Evolutionary conservation across 2,113 vertebrate genomes (phyloP).

Genomic region (Leptosomus discolor): DNA sequence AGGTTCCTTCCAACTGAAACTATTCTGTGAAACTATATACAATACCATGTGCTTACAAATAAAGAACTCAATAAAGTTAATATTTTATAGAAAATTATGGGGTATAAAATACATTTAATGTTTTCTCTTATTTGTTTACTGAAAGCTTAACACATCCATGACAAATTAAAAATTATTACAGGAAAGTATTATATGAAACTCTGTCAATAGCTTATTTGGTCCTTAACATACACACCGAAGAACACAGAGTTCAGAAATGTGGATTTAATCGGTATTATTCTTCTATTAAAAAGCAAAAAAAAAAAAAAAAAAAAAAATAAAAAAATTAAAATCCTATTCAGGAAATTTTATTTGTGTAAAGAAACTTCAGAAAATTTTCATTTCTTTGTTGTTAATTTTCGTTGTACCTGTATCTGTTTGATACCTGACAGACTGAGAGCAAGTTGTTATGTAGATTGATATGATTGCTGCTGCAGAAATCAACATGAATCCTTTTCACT

Average conservation of each 20-base stretch:
- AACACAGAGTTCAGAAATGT: neutral
- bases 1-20: too few relatives aligned
- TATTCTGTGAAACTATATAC: too few relatives aligned
- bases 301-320: neutral
- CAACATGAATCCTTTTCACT: neutral
- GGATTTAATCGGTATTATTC: neutral
- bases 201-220: neutral
- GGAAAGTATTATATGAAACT: neutral
- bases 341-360: neutral
- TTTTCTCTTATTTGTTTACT: neutral
- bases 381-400: neutral
- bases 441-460: neutral
- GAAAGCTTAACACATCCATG: neutral
- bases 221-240: neutral
- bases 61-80: neutral
- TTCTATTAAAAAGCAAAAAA: neutral
- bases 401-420: neutral
- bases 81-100: neutral
- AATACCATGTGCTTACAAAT: neutral
- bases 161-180: neutral
- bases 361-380: neutral
- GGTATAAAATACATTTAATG: neutral
- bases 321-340: neutral
- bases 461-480: neutral
- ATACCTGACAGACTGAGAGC: neutral